Percentiles rank a stretch among this genome's conserved stretches.
These are phyloP conservation scores for Silurus meridionalis DNA, from an alignment of 2,113 vertebrate species.

Conservation along the genomic window DNA sequence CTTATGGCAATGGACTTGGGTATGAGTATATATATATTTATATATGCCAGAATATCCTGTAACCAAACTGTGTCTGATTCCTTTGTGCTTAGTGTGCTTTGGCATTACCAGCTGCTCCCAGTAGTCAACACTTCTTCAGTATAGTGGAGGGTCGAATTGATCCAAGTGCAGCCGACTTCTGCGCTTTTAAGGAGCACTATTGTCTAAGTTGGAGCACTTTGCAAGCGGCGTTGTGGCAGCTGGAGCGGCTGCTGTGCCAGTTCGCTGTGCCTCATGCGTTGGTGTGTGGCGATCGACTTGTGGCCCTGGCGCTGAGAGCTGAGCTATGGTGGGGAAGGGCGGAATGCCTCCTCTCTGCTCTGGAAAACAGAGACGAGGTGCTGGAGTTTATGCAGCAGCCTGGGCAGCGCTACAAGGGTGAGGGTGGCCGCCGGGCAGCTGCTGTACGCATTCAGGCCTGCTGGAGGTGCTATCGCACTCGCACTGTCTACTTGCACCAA, in stretches of 20 bases:
- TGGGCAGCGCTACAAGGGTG: conserved; percentile 80
- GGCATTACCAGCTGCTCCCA: neutral
- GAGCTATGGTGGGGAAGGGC: conserved; percentile 54
- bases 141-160: conserved; percentile 70
- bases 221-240: conserved; percentile 62
- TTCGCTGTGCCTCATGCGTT: conserved; percentile 74
- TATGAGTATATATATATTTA: neutral
- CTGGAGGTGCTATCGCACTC: conserved; percentile 71
- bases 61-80: neutral
- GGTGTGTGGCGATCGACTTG: conserved; percentile 65
- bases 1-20: neutral
- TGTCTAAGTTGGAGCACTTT: conserved; percentile 70
- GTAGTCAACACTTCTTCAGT: conserved; percentile 54
- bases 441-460: conserved; percentile 73
- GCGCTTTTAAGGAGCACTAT: conserved; percentile 72
- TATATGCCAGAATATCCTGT: neutral
- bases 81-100: conserved; percentile 62
- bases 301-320: conserved; percentile 61
- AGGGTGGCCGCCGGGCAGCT: conserved; percentile 66
- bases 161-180: conserved; percentile 66
- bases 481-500: conserved; percentile 60
- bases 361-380: conserved; percentile 72
- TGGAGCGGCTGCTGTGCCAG: conserved; percentile 72
- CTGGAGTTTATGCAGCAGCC: conserved; percentile 61
- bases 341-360: conserved; percentile 66